Evolutionary conservation across 2,888 invertebrate genomes (phyloP), one percentile per base, ranked within the genome.

Genomic region (Dryadula phaetusa): DNA sequence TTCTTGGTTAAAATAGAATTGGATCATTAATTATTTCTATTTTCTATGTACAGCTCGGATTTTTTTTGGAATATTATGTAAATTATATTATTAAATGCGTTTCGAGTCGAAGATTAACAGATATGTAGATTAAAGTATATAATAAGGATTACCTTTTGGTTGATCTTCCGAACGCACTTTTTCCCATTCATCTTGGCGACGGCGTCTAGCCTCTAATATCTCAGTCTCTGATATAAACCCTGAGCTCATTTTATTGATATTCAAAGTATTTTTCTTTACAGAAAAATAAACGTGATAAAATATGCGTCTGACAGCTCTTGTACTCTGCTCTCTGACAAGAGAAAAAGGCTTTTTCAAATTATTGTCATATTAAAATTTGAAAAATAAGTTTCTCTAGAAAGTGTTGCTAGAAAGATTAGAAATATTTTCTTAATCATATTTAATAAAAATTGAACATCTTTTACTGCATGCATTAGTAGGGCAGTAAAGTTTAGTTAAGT

Each of bases 121-220:
- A 34, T 20, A 40, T 25, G 37, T 34, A 32, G 28, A 32, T 52
- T 18, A 32, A 34, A n/a, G 25, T 25, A 58, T 25, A 25, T 40
- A 58, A 20, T 25, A 60, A 63, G 10, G 56, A 61, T 64, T 92
- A 98, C 98, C 97, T 91, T 95, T 74, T 10, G 99, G 99, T 82
- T 99, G 96, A 75, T 98, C 97, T 34, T 97, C 96, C 67, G 96
- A 96, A 74, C 99, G 94, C 0, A 98, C 98, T 92, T 96, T 96
- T 77, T 99, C 98, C 99, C 99, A 99, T 95, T 99, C 98, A 84
- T 98, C 98, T 85, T 99, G 99, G 2, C 98, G 94, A 72, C 94
- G 93, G 79, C 95, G 94, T 61, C 96, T 94, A 42, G 95, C 95
- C 80, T 98, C 98, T 47, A 96, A 95, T 70, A 97, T 93, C 88